These are phyloP conservation scores for Drosophila hawaiiensis DNA, from an alignment of 2,888 invertebrate genomes.

Conservation along the genomic window DNA sequence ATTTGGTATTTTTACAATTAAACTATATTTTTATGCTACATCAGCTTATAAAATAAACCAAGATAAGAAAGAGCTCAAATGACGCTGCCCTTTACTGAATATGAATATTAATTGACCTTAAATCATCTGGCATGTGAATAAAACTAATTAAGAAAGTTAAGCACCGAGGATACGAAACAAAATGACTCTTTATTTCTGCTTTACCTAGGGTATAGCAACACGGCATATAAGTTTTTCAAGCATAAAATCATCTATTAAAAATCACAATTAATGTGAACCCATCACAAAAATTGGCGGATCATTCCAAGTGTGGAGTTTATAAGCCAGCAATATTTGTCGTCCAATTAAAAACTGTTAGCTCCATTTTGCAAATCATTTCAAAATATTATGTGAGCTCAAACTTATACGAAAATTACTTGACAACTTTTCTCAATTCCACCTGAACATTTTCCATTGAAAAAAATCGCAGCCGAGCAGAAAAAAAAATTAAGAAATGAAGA, in stretches of 20 bases:
- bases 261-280: conserved; percentile 20
- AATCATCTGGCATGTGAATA: background rate
- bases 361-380: conserved; percentile 66
- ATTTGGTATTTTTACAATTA: background rate
- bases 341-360: conserved; percentile 56
- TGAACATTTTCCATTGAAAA: background rate
- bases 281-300: conserved; percentile 26
- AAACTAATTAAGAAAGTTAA: conserved; percentile 13
- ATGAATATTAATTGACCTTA: background rate
- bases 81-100: background rate
- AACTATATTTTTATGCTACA: background rate
- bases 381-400: conserved; percentile 65
- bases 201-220: background rate
- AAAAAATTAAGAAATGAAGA: background rate
- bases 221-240: conserved; percentile 11
- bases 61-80: background rate
- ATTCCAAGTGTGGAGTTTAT: conserved; percentile 6
- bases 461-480: conserved; percentile 6
- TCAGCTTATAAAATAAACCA: background rate
- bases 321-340: conserved; percentile 13
- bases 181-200: conserved; percentile 12
- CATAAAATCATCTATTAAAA: conserved; percentile 1
- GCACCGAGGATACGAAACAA: background rate
- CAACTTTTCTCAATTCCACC: conserved; percentile 36
- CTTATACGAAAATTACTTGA: conserved; percentile 46